Conservation (phyloP, 2,797 vertebrate species). For the Margarornis squamiger region DNA sequence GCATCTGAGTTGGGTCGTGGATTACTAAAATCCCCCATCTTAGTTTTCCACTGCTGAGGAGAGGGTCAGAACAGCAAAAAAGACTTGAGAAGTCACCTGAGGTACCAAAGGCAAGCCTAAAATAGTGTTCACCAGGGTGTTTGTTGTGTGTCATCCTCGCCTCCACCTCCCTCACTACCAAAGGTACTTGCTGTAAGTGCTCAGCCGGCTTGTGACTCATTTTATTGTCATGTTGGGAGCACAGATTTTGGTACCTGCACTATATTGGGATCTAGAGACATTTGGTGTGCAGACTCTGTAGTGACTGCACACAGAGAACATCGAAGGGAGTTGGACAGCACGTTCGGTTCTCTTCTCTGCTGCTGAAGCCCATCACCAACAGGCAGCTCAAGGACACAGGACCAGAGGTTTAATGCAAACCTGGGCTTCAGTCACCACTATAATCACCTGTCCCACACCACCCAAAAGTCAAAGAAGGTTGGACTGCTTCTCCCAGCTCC, state of each 20-base stretch:
- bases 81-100: background rate
- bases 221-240: background rate
- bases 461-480: background rate
- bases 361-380: background rate
- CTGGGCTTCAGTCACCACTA: background rate
- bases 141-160: background rate
- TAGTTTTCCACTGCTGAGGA: background rate
- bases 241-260: rapidly evolving
- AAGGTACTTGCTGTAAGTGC: background rate
- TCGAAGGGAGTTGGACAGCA: rapidly evolving
- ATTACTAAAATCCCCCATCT: background rate
- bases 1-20: background rate
- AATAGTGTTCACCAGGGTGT: background rate
- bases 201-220: background rate
- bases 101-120: background rate
- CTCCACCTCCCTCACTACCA: rapidly evolving
- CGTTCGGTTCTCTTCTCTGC: background rate
- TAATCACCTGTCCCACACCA: background rate
- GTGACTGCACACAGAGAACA: background rate
- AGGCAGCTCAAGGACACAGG: background rate
- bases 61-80: background rate
- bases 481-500: background rate
- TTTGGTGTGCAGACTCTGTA: background rate
- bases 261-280: rapidly evolving
- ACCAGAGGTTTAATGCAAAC: background rate